phyloP scores from a whole-genome alignment of 2,888 invertebrate species.

The Corbicula japonica region DNA sequence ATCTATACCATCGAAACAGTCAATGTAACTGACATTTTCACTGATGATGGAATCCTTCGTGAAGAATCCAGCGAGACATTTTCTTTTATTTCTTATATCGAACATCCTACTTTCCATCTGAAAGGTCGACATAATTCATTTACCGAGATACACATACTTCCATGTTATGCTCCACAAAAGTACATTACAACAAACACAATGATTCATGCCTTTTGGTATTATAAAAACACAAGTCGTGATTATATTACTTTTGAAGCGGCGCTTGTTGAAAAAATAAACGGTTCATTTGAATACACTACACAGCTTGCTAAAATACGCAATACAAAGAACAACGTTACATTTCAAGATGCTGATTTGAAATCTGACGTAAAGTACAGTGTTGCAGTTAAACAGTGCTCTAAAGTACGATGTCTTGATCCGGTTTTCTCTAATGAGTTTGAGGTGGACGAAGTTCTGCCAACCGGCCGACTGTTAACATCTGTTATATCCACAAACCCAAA shows the following conservation, averaged over 20 bases:
- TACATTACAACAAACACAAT: neutral
- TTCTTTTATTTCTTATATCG: neutral
- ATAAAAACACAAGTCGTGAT: neutral
- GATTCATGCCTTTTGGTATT: neutral
- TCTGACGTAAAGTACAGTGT: neutral
- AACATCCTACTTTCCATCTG: neutral
- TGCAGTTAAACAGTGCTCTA: neutral
- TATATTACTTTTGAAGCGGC: neutral
- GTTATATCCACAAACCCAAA: neutral
- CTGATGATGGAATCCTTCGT: too few species aligned
- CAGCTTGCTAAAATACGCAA: neutral
- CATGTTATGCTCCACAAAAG: neutral
- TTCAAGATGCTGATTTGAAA: neutral
- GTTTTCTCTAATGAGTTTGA: constrained; percentile 10
- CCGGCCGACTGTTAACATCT: neutral
- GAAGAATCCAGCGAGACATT: neutral
- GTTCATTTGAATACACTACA: neutral
- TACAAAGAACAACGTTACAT: neutral
- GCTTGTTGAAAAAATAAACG: neutral
- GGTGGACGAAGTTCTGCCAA: constrained; percentile 25
- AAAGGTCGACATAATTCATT: neutral
- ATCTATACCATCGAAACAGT: neutral
- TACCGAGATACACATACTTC: neutral
- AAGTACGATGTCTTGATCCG: constrained; percentile 6
- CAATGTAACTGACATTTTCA: neutral